phyloP scores from a whole-genome alignment of 2,888 invertebrate species.

The Periphyllus acericola region DNA sequence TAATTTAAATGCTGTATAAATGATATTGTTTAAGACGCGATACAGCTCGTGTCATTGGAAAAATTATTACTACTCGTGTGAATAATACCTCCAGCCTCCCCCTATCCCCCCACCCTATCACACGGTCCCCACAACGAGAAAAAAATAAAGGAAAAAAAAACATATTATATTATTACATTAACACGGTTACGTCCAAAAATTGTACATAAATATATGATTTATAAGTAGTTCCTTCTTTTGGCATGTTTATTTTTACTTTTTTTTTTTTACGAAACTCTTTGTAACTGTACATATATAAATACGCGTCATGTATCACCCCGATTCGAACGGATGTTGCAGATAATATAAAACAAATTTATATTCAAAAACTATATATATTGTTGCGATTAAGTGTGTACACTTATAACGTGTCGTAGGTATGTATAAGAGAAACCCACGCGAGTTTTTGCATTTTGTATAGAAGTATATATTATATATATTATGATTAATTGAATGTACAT shows the following conservation, averaged over 20 bases:
- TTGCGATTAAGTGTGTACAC: background rate
- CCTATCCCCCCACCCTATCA: background rate
- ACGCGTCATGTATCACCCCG: background rate
- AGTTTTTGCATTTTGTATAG: constrained; percentile 43
- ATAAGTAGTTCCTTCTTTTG: constrained; percentile 55
- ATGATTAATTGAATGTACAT: constrained; percentile 12
- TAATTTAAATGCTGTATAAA: constrained; percentile 38
- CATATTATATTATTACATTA: background rate
- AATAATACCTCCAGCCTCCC: background rate
- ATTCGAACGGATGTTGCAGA: constrained; percentile 26
- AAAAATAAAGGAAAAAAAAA: background rate
- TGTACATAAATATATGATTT: constrained; percentile 28
- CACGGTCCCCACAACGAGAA: background rate
- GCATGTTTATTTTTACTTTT: constrained; percentile 10
- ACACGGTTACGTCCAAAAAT: constrained; percentile 35
- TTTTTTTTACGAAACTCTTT: background rate
- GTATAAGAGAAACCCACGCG: background rate
- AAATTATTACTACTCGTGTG: background rate
- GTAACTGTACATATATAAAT: constrained; percentile 5
- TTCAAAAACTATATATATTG: background rate
- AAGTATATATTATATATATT: constrained; percentile 27
- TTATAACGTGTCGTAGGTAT: background rate
- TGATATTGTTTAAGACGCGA: background rate
- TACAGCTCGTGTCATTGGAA: background rate
- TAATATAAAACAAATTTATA: background rate